Percentiles rank a stretch among this genome's conserved stretches.
Conservation (phyloP, 2,888 invertebrate species). For the Tetheella fluctuosa region DNA sequence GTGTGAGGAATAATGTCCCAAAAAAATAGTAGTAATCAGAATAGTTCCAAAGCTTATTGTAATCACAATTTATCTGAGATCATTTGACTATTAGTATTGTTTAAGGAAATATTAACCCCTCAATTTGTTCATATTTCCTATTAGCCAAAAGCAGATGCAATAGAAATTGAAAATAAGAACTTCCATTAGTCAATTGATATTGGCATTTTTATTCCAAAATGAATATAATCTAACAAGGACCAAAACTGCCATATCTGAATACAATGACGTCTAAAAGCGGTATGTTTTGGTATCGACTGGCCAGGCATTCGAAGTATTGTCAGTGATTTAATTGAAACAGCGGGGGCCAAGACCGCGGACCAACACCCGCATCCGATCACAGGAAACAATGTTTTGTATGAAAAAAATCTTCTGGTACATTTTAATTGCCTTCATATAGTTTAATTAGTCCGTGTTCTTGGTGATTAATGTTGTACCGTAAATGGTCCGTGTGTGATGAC, state of each 20-base stretch:
- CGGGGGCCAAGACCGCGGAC: constrained; percentile 65
- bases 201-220: background rate
- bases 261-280: constrained; percentile 52
- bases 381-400: constrained; percentile 79
- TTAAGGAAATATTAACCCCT: no score
- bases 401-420: constrained; percentile 71
- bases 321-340: constrained; percentile 84
- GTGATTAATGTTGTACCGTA: constrained; percentile 71
- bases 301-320: constrained; percentile 79
- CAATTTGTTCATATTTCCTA: no score
- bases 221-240: constrained; percentile 40
- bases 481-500: constrained; percentile 57
- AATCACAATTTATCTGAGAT: no score
- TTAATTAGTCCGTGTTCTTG: constrained; percentile 60
- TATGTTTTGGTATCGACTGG: constrained; percentile 75
- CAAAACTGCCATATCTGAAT: constrained; percentile 44
- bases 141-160: no score
- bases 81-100: no score
- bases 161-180: no score
- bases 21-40: no score
- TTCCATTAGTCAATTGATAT: no score
- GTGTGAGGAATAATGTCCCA: no score
- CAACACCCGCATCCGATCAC: constrained; percentile 52
- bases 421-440: constrained; percentile 76
- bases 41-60: no score